phyloP scores from a whole-genome alignment of 2,888 invertebrate genomes.

The Epinotia nisella region DNA sequence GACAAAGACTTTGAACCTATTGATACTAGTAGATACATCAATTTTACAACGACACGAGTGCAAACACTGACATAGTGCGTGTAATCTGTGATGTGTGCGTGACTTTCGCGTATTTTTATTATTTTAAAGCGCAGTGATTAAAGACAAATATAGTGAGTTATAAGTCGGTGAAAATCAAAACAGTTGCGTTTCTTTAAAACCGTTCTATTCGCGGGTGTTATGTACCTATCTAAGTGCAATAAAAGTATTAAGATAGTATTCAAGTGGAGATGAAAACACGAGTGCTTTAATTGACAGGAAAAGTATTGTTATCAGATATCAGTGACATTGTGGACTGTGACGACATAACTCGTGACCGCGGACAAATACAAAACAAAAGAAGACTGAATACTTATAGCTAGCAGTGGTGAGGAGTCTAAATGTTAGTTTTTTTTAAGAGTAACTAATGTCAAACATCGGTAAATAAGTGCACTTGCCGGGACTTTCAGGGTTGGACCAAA shows the following conservation, averaged over 20 bases:
- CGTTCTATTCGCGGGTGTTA: conserved; percentile 21
- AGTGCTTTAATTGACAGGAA: conserved; percentile 37
- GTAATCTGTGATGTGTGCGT: background rate
- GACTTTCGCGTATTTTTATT: background rate
- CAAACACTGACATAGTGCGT: conserved; percentile 6
- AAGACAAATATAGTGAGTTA: background rate
- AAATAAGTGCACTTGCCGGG: background rate
- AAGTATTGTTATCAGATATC: conserved; percentile 37
- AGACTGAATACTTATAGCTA: conserved; percentile 21
- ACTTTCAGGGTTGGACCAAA: background rate
- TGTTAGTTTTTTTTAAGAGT: background rate
- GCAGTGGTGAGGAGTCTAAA: background rate
- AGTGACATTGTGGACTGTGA: conserved; percentile 27
- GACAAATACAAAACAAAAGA: conserved; percentile 33
- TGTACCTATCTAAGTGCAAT: conserved; percentile 33
- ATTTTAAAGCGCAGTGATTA: background rate
- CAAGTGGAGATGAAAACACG: conserved; percentile 36
- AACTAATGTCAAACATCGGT: background rate
- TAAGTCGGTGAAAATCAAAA: conserved; percentile 10
- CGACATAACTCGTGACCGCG: conserved; percentile 37
- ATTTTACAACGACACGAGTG: background rate
- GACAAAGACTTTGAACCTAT: background rate
- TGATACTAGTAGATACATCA: background rate
- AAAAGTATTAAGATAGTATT: conserved; percentile 39
- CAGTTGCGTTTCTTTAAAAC: conserved; percentile 2